Evolutionary conservation across 2,888 invertebrate species (phyloP), one percentile per base, ranked within the genome.

Genomic region (Mongoloraphidia duomilia): DNA sequence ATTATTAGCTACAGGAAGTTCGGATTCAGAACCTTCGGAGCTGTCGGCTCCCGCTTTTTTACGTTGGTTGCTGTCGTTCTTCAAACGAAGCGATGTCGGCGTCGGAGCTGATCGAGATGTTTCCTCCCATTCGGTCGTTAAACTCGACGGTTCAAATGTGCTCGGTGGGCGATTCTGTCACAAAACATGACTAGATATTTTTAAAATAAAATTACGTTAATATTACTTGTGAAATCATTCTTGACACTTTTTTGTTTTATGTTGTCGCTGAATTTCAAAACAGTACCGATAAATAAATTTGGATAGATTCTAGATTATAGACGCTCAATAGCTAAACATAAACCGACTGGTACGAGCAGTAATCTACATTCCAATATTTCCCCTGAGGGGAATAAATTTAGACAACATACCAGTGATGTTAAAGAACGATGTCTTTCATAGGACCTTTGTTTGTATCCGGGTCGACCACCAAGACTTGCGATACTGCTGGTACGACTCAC

Each of bases 401-500:
- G 42, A 26, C 26, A 45, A 60, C 58, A 63, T 65, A 75, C 74
- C 63, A 75, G 62, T 58, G 77, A 78, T 53, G 73, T 80, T 57
- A 84, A 78, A 62, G 86, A 85, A 56, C 84, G 79, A 60, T 82
- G 80, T 56, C 80, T 78, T 41, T 78, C 70, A 2, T 77, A 76
- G 26, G 73, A 70, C 3, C 67, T 65, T 53, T 61, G 52, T 62
- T 65, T 45, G 49, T 63, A 64, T 39, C 65, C 59, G 45, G 64
- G 63, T 46, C 58, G 63, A 10, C 63, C 63, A 37, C 43, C 11
- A 13, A 35, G 72, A 63, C 86, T 87, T 46, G 85, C 80, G 55
- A 79, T 82, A 64, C 87, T 87, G 55, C 86, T 86, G 44, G 88
- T 84, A 55, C 89, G 75, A 64, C 88, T 88, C 41, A 88, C 72